These are phyloP conservation scores for Acanthococcus lagerstroemiae DNA, from an alignment of 2,888 invertebrate genomes.

Conservation along the genomic window DNA sequence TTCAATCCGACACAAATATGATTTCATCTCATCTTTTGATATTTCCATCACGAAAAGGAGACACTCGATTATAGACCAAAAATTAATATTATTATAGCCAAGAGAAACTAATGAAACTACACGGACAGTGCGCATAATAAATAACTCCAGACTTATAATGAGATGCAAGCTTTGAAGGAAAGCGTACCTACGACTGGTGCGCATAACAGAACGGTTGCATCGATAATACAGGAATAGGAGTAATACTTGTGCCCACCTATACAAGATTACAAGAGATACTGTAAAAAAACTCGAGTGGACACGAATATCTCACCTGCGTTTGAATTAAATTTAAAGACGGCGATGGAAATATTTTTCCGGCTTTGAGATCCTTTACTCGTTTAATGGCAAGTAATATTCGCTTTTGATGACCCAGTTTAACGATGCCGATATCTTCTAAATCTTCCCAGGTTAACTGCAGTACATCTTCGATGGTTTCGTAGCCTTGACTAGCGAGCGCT, in stretches of 20 bases:
- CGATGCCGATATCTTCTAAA: slow-evolving; percentile 92
- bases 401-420: slow-evolving; percentile 93
- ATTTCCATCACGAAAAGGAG: no score
- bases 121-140: no score
- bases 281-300: not conserved
- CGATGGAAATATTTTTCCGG: slow-evolving; percentile 55
- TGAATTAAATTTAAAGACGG: slow-evolving; percentile 34
- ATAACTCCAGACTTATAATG: no score
- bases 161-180: no score
- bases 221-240: not conserved
- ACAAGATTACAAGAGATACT: not conserved
- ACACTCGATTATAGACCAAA: no score
- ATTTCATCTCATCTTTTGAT: no score
- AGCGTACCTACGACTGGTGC: no score
- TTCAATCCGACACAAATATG: no score
- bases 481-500: slow-evolving; percentile 83
- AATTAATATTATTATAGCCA: no score
- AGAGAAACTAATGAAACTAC: no score
- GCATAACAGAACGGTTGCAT: no score
- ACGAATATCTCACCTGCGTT: slow-evolving; percentile 41
- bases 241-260: no score
- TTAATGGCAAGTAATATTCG: slow-evolving; percentile 94
- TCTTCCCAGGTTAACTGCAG: slow-evolving; percentile 97
- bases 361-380: slow-evolving; percentile 83
- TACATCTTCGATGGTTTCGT: slow-evolving; percentile 85